Conservation (phyloP, 2,797 vertebrate species). For the Epinephelus malabaricus region DNA sequence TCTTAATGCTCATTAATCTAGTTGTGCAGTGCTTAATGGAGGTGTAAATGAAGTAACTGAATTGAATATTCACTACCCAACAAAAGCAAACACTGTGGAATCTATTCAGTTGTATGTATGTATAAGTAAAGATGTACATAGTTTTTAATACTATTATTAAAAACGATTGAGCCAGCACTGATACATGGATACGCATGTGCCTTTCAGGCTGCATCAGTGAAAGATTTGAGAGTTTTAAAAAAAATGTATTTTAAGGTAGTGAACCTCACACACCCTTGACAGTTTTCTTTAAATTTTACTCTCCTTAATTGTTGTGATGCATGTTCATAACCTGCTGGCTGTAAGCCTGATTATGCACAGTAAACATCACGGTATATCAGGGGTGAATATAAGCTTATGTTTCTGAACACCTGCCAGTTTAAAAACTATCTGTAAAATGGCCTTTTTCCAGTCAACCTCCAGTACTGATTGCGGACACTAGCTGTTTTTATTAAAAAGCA, state of each 20-base stretch:
- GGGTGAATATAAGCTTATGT: not conserved
- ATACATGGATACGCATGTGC: not conserved
- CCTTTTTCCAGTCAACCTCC: not conserved
- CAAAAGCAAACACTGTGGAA: conserved; percentile 18
- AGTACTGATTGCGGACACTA: not conserved
- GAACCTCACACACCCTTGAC: not conserved
- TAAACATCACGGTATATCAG: not conserved
- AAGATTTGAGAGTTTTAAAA: not conserved
- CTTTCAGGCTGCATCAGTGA: not conserved
- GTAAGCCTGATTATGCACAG: not conserved
- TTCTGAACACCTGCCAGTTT: not conserved
- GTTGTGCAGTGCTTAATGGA: not conserved
- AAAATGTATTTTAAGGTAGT: too few species aligned
- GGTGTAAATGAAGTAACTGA: not conserved
- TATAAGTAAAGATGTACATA: not conserved
- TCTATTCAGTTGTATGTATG: not conserved
- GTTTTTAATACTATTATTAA: too few species aligned
- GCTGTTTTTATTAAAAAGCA: conserved; percentile 8
- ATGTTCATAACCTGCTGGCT: not conserved
- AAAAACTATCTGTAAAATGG: conserved; percentile 4
- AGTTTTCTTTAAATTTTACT: not conserved
- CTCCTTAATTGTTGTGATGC: not conserved
- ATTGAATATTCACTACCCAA: not conserved
- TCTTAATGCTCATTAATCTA: conserved; percentile 11
- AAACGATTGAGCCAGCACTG: not conserved